Evolutionary conservation across 2,113 vertebrate genomes (phyloP).

Genomic region (Thalassarche chlororhynchos): DNA sequence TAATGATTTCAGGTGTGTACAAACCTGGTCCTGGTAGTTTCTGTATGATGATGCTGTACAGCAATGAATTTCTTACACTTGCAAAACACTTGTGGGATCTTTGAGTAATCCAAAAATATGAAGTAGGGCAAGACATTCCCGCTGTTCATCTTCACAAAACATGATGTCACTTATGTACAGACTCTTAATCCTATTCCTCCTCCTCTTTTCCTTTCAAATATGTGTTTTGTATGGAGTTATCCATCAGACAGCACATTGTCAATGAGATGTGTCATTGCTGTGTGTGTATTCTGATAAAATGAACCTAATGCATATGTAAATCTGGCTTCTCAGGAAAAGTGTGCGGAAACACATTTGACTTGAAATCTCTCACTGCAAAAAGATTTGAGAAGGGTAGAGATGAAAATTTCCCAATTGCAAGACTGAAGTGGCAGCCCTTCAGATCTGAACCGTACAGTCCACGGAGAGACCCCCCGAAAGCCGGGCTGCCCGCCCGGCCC

Average conservation of each 20-base stretch:
- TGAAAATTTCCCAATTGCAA: constrained; percentile 25
- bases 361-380: constrained; percentile 54
- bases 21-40: not conserved
- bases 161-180: not conserved
- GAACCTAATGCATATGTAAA: constrained; percentile 77
- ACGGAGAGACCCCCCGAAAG: rapidly evolving
- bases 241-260: constrained; percentile 67
- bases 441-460: not conserved
- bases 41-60: not conserved
- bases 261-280: constrained; percentile 72
- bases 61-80: not conserved
- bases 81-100: constrained; percentile 31
- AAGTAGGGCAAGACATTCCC: constrained; percentile 18
- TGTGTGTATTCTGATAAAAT: constrained; percentile 68
- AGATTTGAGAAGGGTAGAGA: constrained; percentile 44
- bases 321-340: constrained; percentile 67
- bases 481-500: rapidly evolving
- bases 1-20: not conserved
- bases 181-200: constrained; percentile 68
- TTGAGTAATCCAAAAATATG: constrained; percentile 10
- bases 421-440: not conserved
- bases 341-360: constrained; percentile 69
- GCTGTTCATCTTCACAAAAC: constrained; percentile 28
- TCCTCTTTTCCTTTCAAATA: constrained; percentile 65
- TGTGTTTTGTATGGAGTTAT: constrained; percentile 68